These are phyloP conservation scores for Phthorimaea operculella DNA, from an alignment of 1,140 invertebrate species.

Conservation along the genomic window DNA sequence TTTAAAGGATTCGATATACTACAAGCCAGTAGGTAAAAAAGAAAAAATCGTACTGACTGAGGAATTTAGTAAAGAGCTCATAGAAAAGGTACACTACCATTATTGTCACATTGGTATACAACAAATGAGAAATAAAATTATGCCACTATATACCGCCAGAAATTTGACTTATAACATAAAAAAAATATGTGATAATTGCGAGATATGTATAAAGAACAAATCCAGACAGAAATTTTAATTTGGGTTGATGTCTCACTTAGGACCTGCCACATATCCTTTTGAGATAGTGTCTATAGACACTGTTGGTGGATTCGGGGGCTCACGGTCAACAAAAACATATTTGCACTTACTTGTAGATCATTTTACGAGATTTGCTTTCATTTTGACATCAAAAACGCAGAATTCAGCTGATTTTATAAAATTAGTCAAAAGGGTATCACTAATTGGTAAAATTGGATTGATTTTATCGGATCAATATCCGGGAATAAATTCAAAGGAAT, in stretches of 20 bases:
- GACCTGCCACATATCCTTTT: constrained; percentile 12
- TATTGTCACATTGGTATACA: constrained; percentile 11
- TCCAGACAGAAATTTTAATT: constrained; percentile 12
- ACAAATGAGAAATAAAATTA: constrained; percentile 13
- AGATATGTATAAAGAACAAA: constrained; percentile 20
- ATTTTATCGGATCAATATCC: constrained; percentile 45
- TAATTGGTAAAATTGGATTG: constrained; percentile 31
- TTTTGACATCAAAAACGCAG: constrained; percentile 35
- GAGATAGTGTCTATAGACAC: constrained; percentile 12
- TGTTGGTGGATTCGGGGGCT: constrained; percentile 12
- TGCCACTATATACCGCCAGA: constrained; percentile 9
- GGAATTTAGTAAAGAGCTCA: constrained; percentile 12
- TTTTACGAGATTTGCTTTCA: constrained; percentile 13
- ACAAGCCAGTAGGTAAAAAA: constrained; percentile 6
- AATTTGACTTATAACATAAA: constrained; percentile 13
- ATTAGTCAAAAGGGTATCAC: constrained; percentile 28
- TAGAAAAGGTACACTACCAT: constrained; percentile 8
- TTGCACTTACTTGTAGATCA: constrained; percentile 11
- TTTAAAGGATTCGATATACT: constrained; percentile 18
- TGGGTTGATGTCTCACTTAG: constrained; percentile 26
- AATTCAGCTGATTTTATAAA: constrained; percentile 37
- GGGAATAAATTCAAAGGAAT: constrained; percentile 41
- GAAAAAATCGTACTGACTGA: constrained; percentile 14
- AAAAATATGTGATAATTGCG: constrained; percentile 16
- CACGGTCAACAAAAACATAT: constrained; percentile 13